These are phyloP conservation scores for Patagioenas fasciata DNA, from an alignment of 2,113 vertebrate genomes.

Conservation along the genomic window DNA sequence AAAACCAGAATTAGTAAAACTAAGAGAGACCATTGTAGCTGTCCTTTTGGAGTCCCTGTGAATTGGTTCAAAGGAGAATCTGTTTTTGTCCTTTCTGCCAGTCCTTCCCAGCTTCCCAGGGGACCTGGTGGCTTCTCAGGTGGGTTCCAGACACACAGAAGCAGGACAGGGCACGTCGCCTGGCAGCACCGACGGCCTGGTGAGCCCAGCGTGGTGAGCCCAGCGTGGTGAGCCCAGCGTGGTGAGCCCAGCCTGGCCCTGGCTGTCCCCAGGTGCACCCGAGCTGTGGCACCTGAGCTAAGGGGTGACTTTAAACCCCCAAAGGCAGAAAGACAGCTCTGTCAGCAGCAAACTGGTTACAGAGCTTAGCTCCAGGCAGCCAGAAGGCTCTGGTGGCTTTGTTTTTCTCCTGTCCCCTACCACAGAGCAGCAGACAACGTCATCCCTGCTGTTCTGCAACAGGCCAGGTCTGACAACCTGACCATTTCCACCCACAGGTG, in stretches of 20 bases:
- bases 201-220: background rate
- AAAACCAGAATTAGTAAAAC: background rate
- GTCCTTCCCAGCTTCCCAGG: background rate
- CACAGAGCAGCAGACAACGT: background rate
- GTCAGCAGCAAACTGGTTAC: background rate
- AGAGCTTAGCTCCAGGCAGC: background rate
- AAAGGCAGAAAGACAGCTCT: background rate
- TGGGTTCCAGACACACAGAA: background rate
- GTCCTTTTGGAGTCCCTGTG: background rate
- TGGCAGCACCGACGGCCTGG: background rate
- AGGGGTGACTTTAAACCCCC: background rate
- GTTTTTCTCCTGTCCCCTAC: background rate
- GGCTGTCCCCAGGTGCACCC: background rate
- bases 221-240: background rate
- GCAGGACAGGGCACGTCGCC: background rate
- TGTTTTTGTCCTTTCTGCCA: background rate
- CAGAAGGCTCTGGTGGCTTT: background rate
- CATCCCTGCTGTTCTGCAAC: background rate
- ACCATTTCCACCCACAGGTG: background rate
- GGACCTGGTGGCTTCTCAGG: background rate
- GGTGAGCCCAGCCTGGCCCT: background rate
- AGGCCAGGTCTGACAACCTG: background rate
- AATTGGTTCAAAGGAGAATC: background rate
- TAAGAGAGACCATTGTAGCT: background rate
- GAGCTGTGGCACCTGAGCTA: background rate